A percentile compares a stretch with the other conserved stretches of the same genome.
Evolutionary conservation across 2,113 vertebrate genomes (phyloP).

Genomic region (Daboia siamensis): DNA sequence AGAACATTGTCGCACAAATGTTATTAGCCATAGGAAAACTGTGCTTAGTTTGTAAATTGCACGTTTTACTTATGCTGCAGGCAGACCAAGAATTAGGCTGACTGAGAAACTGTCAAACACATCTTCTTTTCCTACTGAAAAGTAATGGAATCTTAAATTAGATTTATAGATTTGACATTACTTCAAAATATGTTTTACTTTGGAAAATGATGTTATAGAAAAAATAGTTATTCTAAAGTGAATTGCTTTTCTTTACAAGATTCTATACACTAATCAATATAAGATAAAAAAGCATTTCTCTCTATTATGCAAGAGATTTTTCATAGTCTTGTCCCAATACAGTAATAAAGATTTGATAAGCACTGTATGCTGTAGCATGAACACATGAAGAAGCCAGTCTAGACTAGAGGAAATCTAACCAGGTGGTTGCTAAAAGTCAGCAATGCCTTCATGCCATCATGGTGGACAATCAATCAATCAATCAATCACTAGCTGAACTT

Average conservation of each 20-base stretch:
- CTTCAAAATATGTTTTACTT: slow-evolving; percentile 8
- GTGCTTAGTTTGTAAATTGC: slow-evolving; percentile 35
- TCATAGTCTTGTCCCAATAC: neutral
- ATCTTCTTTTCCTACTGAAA: neutral
- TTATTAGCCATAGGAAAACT: slow-evolving; percentile 5
- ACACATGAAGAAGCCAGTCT: neutral
- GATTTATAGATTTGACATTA: neutral
- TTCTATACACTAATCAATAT: neutral
- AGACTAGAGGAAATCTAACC: neutral
- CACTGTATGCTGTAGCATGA: neutral
- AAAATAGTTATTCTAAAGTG: slow-evolving; percentile 13
- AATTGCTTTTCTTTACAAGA: neutral
- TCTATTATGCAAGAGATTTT: neutral
- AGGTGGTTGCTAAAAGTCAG: neutral
- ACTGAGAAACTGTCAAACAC: slow-evolving; percentile 11
- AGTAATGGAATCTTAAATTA: slow-evolving; percentile 10
- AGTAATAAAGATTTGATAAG: neutral
- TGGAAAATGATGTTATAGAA: neutral
- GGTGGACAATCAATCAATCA: neutral
- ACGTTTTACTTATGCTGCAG: slow-evolving; percentile 31
- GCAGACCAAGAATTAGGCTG: slow-evolving; percentile 24
- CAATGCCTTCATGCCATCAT: neutral
- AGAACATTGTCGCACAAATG: slow-evolving; percentile 9
- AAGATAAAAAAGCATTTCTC: neutral
- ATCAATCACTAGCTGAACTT: neutral